Evolutionary conservation across 2,888 invertebrate species (phyloP).

Genomic region (Ceriagrion tenellum): DNA sequence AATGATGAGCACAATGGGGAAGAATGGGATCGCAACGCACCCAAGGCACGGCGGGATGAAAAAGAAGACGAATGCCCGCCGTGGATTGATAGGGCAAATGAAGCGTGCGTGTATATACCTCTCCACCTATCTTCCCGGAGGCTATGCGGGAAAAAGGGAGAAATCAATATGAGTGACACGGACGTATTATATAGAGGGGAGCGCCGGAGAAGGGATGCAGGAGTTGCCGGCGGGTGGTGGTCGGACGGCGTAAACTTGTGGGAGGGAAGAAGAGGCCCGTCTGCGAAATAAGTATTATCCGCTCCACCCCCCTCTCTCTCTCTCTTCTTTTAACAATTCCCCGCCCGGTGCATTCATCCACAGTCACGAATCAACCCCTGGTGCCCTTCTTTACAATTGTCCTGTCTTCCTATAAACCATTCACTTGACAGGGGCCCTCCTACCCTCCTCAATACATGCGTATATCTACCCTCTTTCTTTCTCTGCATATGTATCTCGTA

Average conservation of each 20-base stretch:
- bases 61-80: slow-evolving; percentile 38
- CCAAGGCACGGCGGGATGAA: background rate
- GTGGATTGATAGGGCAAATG: slow-evolving; percentile 61
- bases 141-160: slow-evolving; percentile 44
- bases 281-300: slow-evolving; percentile 63
- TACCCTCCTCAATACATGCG: background rate
- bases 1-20: slow-evolving; percentile 7
- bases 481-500: background rate
- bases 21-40: slow-evolving; percentile 39
- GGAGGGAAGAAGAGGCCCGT: background rate
- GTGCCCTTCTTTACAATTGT: slow-evolving; percentile 58
- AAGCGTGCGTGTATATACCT: slow-evolving; percentile 24
- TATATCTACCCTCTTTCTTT: background rate
- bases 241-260: background rate
- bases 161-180: slow-evolving; percentile 59
- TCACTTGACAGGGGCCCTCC: slow-evolving; percentile 55
- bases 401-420: slow-evolving; percentile 37
- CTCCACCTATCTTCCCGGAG: slow-evolving; percentile 37
- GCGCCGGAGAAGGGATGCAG: background rate
- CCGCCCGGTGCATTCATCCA: slow-evolving; percentile 20
- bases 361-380: slow-evolving; percentile 65
- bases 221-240: background rate
- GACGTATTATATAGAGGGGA: background rate
- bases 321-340: background rate
- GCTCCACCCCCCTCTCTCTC: background rate